Evolutionary conservation across 2,113 vertebrate genomes (phyloP).

Genomic region (Gasterosteus nipponicus): DNA sequence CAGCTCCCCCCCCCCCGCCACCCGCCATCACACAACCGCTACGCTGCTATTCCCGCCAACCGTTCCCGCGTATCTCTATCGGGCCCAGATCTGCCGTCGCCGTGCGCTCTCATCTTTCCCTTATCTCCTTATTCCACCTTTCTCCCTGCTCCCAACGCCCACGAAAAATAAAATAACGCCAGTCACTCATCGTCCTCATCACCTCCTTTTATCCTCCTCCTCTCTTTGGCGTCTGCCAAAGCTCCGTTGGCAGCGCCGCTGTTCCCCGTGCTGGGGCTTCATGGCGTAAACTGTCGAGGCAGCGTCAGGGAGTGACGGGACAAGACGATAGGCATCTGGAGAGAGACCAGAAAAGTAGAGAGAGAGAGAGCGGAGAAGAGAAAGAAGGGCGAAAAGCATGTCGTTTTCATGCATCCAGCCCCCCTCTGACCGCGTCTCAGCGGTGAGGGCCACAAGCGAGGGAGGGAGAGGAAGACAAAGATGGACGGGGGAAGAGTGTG

Average conservation of each 20-base stretch:
- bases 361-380: neutral
- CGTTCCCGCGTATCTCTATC: conserved; percentile 63
- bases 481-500: conserved; percentile 23
- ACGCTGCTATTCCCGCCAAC: conserved; percentile 48
- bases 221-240: conserved; percentile 40
- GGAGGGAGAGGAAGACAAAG: conserved; percentile 23
- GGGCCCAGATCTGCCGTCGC: conserved; percentile 70
- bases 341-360: conserved; percentile 17
- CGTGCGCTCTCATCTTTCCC: conserved; percentile 71
- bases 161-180: conserved; percentile 38
- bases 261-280: conserved; percentile 38
- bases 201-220: conserved; percentile 57
- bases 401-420: neutral
- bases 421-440: conserved; percentile 28
- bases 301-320: conserved; percentile 47
- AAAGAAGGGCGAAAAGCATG: conserved; percentile 12
- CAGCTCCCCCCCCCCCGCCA: conserved; percentile 10
- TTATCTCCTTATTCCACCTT: conserved; percentile 77
- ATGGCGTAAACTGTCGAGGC: conserved; percentile 40
- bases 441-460: neutral
- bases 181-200: conserved; percentile 62
- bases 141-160: conserved; percentile 60
- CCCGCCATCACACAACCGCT: conserved; percentile 39
- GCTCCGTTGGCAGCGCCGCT: conserved; percentile 36
- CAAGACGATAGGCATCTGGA: conserved; percentile 36